These are phyloP conservation scores for Sorex fumeus DNA, from an alignment of 2,113 vertebrate species.

Conservation along the genomic window DNA sequence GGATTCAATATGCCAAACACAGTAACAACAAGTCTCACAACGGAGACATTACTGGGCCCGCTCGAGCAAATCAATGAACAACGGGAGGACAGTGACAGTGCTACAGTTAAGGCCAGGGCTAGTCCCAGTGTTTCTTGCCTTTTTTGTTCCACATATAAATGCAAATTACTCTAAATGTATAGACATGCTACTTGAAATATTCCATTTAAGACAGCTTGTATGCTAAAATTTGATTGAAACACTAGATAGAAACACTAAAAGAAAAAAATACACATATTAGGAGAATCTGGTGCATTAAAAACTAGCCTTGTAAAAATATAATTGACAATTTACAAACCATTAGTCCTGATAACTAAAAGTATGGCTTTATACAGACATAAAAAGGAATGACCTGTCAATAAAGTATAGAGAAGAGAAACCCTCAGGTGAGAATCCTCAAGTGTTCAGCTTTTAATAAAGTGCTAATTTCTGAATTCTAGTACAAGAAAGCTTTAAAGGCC, in stretches of 20 bases:
- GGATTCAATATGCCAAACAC: too few species aligned
- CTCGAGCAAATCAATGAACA: too few species aligned
- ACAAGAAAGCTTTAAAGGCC: neutral
- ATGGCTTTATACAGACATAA: too few species aligned
- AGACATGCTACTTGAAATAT: neutral
- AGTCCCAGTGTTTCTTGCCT: too few species aligned
- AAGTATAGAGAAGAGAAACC: neutral
- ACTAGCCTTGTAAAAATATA: neutral
- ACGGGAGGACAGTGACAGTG: too few species aligned
- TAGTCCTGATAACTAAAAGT: neutral
- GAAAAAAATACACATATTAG: neutral
- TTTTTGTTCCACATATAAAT: too few species aligned
- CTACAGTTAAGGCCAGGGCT: too few species aligned
- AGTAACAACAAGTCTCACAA: too few species aligned
- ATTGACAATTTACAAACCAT: neutral
- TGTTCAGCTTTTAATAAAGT: neutral
- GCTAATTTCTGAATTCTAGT: neutral
- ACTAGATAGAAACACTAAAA: neutral
- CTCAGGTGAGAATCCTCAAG: neutral
- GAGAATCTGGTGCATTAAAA: neutral
- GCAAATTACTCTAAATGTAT: slow-evolving; percentile 10
- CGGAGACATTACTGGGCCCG: too few species aligned
- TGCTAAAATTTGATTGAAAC: neutral
- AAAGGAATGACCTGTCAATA: too few species aligned
- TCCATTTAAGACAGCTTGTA: neutral